Percentiles rank a stretch among this genome's conserved stretches.
These are phyloP conservation scores for Diplazon laetatorius DNA, from an alignment of 2,888 invertebrate genomes.

Conservation along the genomic window DNA sequence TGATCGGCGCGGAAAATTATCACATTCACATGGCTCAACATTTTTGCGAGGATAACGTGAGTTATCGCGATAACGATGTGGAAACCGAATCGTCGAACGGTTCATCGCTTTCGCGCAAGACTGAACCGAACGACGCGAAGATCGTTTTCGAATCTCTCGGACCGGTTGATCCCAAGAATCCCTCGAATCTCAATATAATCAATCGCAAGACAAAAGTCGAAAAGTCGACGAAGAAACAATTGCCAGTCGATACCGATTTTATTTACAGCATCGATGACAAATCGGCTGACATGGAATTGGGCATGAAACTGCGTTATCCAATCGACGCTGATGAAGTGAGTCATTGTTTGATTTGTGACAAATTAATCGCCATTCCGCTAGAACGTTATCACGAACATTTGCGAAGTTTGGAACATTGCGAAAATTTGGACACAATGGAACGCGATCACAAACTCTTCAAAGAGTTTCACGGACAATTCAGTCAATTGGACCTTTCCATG, in stretches of 20 bases:
- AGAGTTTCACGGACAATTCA: constrained; percentile 66
- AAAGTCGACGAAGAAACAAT: not conserved
- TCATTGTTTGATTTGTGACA: constrained; percentile 70
- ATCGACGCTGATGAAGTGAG: constrained; percentile 2
- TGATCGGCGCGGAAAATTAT: not conserved
- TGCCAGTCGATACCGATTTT: constrained; percentile 8
- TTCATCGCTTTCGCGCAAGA: not conserved
- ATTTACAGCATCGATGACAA: constrained; percentile 58
- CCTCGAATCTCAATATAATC: not conserved
- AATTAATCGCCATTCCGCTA: constrained; percentile 57
- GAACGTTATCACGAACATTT: constrained; percentile 70
- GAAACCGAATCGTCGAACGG: not conserved
- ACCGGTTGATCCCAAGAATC: not conserved
- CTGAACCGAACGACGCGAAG: not conserved
- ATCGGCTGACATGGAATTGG: constrained; percentile 8
- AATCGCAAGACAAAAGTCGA: not conserved
- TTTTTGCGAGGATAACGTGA: not conserved
- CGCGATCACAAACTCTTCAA: constrained; percentile 61
- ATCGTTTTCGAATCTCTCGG: too few relatives aligned
- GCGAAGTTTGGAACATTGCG: constrained; percentile 66
- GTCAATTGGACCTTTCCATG: constrained; percentile 67
- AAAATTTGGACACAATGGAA: constrained; percentile 62
- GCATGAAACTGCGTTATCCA: constrained; percentile 11
- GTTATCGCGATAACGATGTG: not conserved
- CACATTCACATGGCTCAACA: not conserved